Evolutionary conservation across 2,113 vertebrate genomes (phyloP).

Genomic region (Paedocypris sp.): DNA sequence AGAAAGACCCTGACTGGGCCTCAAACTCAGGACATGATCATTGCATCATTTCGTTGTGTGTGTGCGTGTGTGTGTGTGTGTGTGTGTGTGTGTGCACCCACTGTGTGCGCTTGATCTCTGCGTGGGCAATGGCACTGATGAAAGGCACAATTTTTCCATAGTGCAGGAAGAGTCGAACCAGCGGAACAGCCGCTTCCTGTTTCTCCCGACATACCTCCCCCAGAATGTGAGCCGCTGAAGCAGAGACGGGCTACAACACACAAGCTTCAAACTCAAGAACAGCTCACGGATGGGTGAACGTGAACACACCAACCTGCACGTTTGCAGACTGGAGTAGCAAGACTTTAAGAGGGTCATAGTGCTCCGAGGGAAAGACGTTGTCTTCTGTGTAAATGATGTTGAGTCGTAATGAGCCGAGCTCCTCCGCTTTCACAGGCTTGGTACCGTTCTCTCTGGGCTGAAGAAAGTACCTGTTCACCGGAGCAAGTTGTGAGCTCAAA

Average conservation of each 20-base stretch:
- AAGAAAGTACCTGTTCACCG: constrained; percentile 80
- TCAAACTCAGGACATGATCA: too few species aligned
- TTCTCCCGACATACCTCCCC: constrained; percentile 96
- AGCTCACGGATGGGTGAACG: too few species aligned
- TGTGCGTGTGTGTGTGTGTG: background rate
- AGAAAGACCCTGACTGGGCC: too few species aligned
- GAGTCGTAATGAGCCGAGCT: constrained; percentile 85
- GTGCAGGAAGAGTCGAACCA: constrained; percentile 90
- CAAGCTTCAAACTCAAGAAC: too few species aligned
- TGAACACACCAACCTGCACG: constrained; percentile 64
- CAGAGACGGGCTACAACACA: constrained; percentile 80
- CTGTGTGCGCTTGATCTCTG: constrained; percentile 94
- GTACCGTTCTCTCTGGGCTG: constrained; percentile 87
- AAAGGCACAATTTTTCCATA: constrained; percentile 93
- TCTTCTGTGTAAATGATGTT: constrained; percentile 98
- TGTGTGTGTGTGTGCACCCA: constrained; percentile 56
- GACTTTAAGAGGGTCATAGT: constrained; percentile 82
- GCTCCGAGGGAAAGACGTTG: constrained; percentile 87
- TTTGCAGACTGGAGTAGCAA: constrained; percentile 80
- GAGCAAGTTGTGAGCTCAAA: background rate
- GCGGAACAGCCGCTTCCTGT: constrained; percentile 90
- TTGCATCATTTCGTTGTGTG: too few species aligned
- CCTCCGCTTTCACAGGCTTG: constrained; percentile 84
- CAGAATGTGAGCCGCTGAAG: constrained; percentile 82
- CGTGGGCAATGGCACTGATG: constrained; percentile 86